Percentiles rank a stretch among this genome's conserved stretches.
phyloP scores from a whole-genome alignment of 1,140 invertebrate genomes.

The Dinothrombium tinctorium region DNA sequence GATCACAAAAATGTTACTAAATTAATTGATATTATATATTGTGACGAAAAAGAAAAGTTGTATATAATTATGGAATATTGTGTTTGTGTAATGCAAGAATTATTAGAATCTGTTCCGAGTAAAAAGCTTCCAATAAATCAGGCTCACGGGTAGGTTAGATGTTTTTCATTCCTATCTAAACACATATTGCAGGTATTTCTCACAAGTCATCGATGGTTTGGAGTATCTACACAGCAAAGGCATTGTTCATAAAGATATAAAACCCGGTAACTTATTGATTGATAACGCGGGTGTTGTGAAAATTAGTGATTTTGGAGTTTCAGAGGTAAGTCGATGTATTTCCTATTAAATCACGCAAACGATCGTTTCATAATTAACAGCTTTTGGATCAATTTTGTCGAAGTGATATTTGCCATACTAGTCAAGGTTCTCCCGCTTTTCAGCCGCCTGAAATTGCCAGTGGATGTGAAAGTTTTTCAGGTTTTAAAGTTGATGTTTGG shows the following conservation, averaged over 20 bases:
- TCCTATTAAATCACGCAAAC: background rate
- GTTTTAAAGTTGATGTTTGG: slow-evolving; percentile 94
- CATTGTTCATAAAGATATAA: slow-evolving; percentile 97
- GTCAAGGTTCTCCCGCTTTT: slow-evolving; percentile 86
- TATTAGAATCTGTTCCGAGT: slow-evolving; percentile 63
- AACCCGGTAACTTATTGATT: slow-evolving; percentile 90
- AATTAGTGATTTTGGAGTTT: slow-evolving; percentile 95
- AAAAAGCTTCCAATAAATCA: slow-evolving; percentile 88
- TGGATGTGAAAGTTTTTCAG: slow-evolving; percentile 68
- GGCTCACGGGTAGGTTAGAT: slow-evolving; percentile 47
- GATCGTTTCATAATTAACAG: slow-evolving; percentile 8
- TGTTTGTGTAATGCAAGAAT: slow-evolving; percentile 47
- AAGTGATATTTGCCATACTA: slow-evolving; percentile 38
- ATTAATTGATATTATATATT: slow-evolving; percentile 23
- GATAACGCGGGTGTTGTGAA: slow-evolving; percentile 74
- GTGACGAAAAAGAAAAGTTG: slow-evolving; percentile 91
- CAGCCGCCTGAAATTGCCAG: slow-evolving; percentile 97
- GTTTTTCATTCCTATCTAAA: background rate
- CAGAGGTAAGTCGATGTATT: slow-evolving; percentile 41
- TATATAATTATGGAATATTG: slow-evolving; percentile 44
- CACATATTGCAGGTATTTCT: slow-evolving; percentile 44
- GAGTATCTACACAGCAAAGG: slow-evolving; percentile 87
- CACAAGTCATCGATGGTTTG: slow-evolving; percentile 73
- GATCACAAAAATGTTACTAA: slow-evolving; percentile 11
- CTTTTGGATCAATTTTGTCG: slow-evolving; percentile 13